Evolutionary conservation across 2,888 invertebrate species (phyloP).

Genomic region (Panopea generosa): DNA sequence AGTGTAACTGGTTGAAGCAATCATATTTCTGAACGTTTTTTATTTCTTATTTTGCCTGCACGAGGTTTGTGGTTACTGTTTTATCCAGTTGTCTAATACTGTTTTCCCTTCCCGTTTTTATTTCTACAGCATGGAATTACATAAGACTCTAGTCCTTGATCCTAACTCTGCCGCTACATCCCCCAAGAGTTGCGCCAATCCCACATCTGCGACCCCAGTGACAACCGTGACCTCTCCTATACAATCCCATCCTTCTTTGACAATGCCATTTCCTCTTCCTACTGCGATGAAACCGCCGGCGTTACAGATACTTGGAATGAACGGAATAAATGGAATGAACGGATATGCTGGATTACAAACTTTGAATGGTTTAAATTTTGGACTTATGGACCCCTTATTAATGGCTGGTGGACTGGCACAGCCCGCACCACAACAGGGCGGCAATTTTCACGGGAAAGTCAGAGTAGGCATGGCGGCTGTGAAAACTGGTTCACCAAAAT

Average conservation of each 20-base stretch:
- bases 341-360: constrained; percentile 37
- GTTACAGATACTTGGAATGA: constrained; percentile 54
- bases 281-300: constrained; percentile 93
- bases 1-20: no score
- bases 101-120: constrained; percentile 77
- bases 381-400: constrained; percentile 70
- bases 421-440: constrained; percentile 49
- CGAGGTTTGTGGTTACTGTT: constrained; percentile 65
- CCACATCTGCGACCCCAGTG: constrained; percentile 74
- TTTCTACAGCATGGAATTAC: constrained; percentile 84
- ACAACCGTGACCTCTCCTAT: constrained; percentile 55
- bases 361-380: constrained; percentile 55
- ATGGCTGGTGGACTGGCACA: constrained; percentile 39
- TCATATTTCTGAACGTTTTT: no score
- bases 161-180: constrained; percentile 80
- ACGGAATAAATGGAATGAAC: constrained; percentile 29
- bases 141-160: constrained; percentile 84
- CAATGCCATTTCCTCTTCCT: constrained; percentile 82
- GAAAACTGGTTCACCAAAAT: constrained; percentile 79
- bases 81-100: constrained; percentile 75
- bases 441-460: constrained; percentile 78
- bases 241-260: constrained; percentile 76
- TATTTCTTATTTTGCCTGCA: constrained; percentile 60
- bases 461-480: constrained; percentile 78
- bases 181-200: constrained; percentile 73